Evolutionary conservation across 2,113 vertebrate species (phyloP).

Genomic region (Ia io): DNA sequence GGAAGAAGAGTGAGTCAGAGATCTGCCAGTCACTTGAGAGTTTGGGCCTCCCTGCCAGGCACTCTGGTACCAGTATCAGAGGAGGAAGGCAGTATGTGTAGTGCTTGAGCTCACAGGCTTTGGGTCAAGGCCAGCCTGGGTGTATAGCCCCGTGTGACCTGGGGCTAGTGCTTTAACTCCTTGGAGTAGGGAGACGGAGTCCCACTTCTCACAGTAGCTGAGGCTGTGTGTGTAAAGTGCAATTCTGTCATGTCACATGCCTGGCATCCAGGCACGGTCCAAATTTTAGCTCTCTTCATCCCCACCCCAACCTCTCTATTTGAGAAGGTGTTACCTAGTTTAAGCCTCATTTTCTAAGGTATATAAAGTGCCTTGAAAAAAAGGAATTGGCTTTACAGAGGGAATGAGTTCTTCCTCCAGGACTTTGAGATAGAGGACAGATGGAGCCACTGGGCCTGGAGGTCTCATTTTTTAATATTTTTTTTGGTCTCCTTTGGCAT

Average conservation of each 20-base stretch:
- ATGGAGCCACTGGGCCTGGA: background rate
- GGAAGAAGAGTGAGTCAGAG: background rate
- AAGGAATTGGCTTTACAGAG: background rate
- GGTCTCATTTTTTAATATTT: background rate
- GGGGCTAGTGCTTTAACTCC: background rate
- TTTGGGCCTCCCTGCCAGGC: background rate
- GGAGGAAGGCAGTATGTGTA: background rate
- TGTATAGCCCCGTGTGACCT: background rate
- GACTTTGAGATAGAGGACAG: background rate
- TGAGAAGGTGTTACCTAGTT: background rate
- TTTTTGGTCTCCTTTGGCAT: background rate
- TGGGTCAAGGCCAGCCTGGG: background rate
- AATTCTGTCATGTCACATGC: background rate
- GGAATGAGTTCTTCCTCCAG: background rate
- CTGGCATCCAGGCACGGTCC: background rate
- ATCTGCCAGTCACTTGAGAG: background rate
- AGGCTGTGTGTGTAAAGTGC: background rate
- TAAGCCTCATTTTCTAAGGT: background rate
- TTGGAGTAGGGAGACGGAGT: background rate
- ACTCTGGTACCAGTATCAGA: background rate
- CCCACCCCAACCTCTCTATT: background rate
- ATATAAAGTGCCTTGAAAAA: background rate
- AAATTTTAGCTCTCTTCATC: background rate
- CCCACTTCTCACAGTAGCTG: background rate
- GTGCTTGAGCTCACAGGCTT: background rate